Evolutionary conservation across 2,113 vertebrate genomes (phyloP), one percentile per base, ranked within the genome.

Genomic region (Cettia cetti): DNA sequence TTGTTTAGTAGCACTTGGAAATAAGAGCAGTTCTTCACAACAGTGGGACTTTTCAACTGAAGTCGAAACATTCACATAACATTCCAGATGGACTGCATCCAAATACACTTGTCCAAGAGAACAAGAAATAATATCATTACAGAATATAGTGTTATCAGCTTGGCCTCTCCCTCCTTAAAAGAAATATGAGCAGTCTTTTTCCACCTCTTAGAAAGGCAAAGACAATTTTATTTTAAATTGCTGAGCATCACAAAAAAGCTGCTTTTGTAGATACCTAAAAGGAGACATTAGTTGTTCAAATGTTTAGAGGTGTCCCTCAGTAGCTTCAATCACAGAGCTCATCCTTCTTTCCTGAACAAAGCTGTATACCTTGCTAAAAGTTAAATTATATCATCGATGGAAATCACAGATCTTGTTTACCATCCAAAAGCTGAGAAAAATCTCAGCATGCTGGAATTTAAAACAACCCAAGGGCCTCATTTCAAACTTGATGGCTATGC

Each of bases 31-130:
- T 39, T 82, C 37, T 76, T 40, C 0, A 1, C 57, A 93, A 91
- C 3, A 82, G 19, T 9, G 82, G 40, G 68, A 50, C 72, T 83
- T 76, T 96, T 97, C 39, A 82, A 84, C 16, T 7, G 87, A 59
- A 35, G 33, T 16, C 24, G n/a, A 59, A 59, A 35, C 22, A 59
- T 59, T 90, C 40, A 90, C 80, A 52, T 83, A 95, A 76, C 74
- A 83, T 68, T 95, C 91, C 84, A 96, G 79, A 81, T 92, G 94
- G 96, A 96, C 90, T 91, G 87, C 60, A 94, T 97, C 80, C 96
- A 96, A 97, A 91, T 89, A 85, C 76, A 94, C 91, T 96, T 97
- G 94, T 95, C 82, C 90, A 93, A 97, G 87, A 97, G 94, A 97
- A 95, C 45, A 59, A 95, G 90, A 94, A 94, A 93, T 82, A 97